Evolutionary conservation across 1,140 invertebrate genomes (phyloP).

Genomic region (Trichomalopsis sarcophagae): DNA sequence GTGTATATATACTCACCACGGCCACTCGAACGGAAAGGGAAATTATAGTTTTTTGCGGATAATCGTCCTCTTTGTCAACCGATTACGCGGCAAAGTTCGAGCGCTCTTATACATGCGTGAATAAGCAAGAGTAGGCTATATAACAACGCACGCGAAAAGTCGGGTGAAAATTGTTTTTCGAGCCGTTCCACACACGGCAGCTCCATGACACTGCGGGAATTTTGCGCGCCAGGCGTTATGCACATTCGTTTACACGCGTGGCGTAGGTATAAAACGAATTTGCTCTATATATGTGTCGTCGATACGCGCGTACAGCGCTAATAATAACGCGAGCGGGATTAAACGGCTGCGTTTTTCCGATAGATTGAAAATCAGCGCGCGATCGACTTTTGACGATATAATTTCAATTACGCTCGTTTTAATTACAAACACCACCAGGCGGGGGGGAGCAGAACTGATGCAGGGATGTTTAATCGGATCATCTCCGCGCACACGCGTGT

Average conservation of each 20-base stretch:
- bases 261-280: neutral
- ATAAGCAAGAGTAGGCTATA: neutral
- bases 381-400: neutral
- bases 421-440: too few relatives aligned
- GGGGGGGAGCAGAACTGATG: too few relatives aligned
- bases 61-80: slow-evolving; percentile 51
- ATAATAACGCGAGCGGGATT: neutral
- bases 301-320: neutral
- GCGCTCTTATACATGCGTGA: neutral
- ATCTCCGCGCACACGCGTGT: too few relatives aligned
- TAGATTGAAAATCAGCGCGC: neutral
- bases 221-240: neutral
- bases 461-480: too few relatives aligned
- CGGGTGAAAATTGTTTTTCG: slow-evolving; percentile 31
- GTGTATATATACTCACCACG: neutral
- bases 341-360: neutral
- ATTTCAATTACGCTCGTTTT: neutral
- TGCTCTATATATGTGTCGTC: neutral
- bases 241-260: neutral
- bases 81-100: slow-evolving; percentile 40
- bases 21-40: slow-evolving; percentile 25
- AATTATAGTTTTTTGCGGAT: slow-evolving; percentile 46
- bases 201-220: neutral
- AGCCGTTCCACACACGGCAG: neutral
- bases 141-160: neutral